Conservation (phyloP, 2,888 invertebrate species). For the Erebia palarica region DNA sequence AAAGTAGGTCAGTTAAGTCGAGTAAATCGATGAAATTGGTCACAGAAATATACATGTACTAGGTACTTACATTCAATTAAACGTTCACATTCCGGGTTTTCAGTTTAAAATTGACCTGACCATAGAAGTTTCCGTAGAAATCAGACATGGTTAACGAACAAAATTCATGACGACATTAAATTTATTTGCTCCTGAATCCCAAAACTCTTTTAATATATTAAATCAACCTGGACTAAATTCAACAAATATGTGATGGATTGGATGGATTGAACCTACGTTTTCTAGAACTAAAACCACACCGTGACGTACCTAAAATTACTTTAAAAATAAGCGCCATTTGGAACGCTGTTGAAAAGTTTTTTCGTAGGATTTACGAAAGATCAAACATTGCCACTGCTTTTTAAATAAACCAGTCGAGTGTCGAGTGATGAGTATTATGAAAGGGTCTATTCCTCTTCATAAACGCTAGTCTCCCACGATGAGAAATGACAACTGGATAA, state of each 20-base stretch:
- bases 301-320: background rate
- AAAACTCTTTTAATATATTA: background rate
- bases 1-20: slow-evolving; percentile 6
- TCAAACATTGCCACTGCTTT: slow-evolving; percentile 31
- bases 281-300: background rate
- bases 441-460: slow-evolving; percentile 33
- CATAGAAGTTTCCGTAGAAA: background rate
- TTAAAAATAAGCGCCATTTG: background rate
- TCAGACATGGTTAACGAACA: background rate
- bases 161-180: background rate
- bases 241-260: background rate
- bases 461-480: slow-evolving; percentile 23
- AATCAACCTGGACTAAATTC: background rate
- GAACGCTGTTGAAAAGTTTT: slow-evolving; percentile 15
- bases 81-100: background rate
- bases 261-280: background rate
- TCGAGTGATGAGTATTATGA: slow-evolving; percentile 26
- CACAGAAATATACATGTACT: background rate
- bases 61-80: background rate
- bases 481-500: slow-evolving; percentile 14
- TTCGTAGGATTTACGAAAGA: slow-evolving; percentile 24
- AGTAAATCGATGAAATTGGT: slow-evolving; percentile 4
- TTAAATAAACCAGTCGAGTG: slow-evolving; percentile 38
- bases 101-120: background rate
- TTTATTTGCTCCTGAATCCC: background rate